Base-by-base conservation (phyloP, 2,888 invertebrate genomes). In the Aelia acuminata region DNA sequence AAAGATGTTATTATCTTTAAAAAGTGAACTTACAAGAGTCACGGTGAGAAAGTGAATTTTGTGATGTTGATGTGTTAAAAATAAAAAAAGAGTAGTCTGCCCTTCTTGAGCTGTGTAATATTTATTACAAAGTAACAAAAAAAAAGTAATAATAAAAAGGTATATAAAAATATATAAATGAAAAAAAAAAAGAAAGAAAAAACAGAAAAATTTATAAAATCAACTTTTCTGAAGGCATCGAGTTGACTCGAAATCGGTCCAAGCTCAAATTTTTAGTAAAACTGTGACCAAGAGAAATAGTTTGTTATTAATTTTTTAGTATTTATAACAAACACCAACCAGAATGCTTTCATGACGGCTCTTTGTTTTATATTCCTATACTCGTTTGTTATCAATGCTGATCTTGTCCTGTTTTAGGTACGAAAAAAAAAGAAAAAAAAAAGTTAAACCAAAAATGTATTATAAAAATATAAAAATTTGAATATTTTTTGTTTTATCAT, bases 231-330 rank as follows among this genome's bases (percentile, higher is more conserved):
- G 63, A 84, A 50, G 84, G 87, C 84, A 87, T 84, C 80, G 84
- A 87, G 80, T 80, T 43, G 80, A 84, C 87, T 87, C 50, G 35
- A 87, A 87, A 50, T 87, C 84, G 84, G 80, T 87, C 80, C 80
- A 84, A 87, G 87, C 87, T 87, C 87, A 87, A 87, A 50, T 87
- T 87, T 87, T 87, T 87, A 87, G 49, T 84, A 75, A 26, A 80
- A 80, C 87, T 80, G 87, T 57, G 87, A 87, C 87, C 87, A 87
- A 87, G 48, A 49, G 26, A 84, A 75, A 87, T 48, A 75, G 48
- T 87, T 87, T 87, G 70, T 75, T 87, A 39, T 87, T 87, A 47
- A 48, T 87, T 87, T 87, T 87, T 35, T 84, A 87, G 50, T 48
- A 84, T 87, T 26, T 49, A 31, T 49, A 84, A 87, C 80, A 85